Evolutionary conservation across 1,140 invertebrate species (phyloP).

Genomic region (Adelges cooleyi): DNA sequence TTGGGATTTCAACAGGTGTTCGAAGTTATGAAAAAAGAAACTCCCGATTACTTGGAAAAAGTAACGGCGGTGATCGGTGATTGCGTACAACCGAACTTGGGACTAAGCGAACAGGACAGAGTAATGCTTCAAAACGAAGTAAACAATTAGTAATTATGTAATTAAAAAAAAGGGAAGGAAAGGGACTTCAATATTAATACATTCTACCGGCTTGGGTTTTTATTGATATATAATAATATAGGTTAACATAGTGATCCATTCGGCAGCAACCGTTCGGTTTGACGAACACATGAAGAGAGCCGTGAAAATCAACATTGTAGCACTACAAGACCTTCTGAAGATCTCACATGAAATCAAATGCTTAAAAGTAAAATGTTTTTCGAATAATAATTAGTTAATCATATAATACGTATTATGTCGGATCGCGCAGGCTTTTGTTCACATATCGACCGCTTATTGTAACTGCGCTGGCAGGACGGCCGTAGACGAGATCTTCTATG

Average conservation of each 20-base stretch:
- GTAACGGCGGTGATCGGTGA: slow-evolving; percentile 44
- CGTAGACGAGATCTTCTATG: slow-evolving; percentile 56
- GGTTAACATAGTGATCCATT: slow-evolving; percentile 57
- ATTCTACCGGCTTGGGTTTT: background rate
- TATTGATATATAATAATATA: slow-evolving; percentile 32
- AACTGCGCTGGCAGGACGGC: slow-evolving; percentile 48
- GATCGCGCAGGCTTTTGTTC: slow-evolving; percentile 45
- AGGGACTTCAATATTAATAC: no score
- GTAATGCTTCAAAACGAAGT: slow-evolving; percentile 46
- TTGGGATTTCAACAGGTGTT: no score
- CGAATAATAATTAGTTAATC: no score
- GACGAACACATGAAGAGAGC: slow-evolving; percentile 62
- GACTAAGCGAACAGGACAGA: slow-evolving; percentile 40
- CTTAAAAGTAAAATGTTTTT: no score
- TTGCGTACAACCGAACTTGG: slow-evolving; percentile 42
- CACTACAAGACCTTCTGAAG: slow-evolving; percentile 46
- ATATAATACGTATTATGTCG: background rate
- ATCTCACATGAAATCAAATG: background rate
- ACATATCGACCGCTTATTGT: slow-evolving; percentile 58
- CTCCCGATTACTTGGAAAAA: slow-evolving; percentile 31
- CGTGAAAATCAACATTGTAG: slow-evolving; percentile 49
- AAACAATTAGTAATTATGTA: slow-evolving; percentile 32
- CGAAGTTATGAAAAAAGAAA: slow-evolving; percentile 28
- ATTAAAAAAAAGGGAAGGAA: no score
- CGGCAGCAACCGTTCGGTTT: slow-evolving; percentile 78